phyloP scores from a whole-genome alignment of 2,113 vertebrate genomes.

The Pao palembangensis region DNA sequence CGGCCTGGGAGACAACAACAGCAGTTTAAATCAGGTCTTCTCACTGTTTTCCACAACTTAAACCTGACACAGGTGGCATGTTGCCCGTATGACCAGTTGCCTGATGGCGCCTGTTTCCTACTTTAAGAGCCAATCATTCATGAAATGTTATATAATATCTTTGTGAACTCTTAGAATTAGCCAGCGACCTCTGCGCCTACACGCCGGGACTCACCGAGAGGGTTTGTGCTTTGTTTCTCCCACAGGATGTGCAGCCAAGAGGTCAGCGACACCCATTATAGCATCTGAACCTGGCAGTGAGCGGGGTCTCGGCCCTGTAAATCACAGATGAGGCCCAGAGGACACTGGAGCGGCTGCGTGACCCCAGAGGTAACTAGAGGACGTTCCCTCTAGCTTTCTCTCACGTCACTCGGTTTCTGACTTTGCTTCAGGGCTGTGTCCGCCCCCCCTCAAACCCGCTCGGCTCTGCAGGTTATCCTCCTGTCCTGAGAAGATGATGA shows the following conservation, averaged over 20 bases:
- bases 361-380: constrained; percentile 54
- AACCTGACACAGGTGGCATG: too few relatives aligned
- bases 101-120: too few relatives aligned
- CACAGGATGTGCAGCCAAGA: constrained; percentile 46
- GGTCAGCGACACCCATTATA: constrained; percentile 30
- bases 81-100: too few relatives aligned
- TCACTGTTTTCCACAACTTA: background rate
- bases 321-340: constrained; percentile 42
- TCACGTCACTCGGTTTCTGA: background rate
- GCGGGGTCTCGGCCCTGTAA: constrained; percentile 15
- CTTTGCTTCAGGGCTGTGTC: background rate
- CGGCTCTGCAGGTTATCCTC: background rate
- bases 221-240: constrained; percentile 22
- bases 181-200: background rate
- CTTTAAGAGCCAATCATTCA: too few relatives aligned
- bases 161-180: background rate
- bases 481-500: constrained; percentile 12
- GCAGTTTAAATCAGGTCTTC: too few relatives aligned
- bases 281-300: constrained; percentile 24
- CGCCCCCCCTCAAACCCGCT: constrained; percentile 4
- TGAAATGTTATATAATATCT: too few relatives aligned
- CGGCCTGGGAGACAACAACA: background rate
- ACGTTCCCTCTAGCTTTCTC: constrained; percentile 30
- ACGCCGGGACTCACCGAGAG: constrained; percentile 21
- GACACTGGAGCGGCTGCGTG: constrained; percentile 10